Conservation (phyloP, 2,113 vertebrate genomes). For the Vulpes ferrilata region DNA sequence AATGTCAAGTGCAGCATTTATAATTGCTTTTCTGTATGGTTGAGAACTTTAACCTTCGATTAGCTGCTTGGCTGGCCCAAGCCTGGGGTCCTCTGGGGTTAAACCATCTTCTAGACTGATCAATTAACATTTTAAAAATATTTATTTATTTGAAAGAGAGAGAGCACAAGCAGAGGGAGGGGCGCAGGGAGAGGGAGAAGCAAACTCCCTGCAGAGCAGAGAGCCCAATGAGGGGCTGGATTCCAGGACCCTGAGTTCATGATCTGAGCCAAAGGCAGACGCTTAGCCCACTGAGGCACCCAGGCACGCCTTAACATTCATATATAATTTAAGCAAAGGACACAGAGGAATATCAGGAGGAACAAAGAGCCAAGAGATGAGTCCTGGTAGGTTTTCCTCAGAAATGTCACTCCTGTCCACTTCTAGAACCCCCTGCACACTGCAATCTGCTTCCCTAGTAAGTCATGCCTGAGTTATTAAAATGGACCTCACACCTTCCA, state of each 20-base stretch:
- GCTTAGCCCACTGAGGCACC: too few relatives aligned
- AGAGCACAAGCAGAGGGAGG: too few relatives aligned
- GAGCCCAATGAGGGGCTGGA: too few relatives aligned
- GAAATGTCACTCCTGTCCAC: neutral
- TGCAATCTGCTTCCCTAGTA: neutral
- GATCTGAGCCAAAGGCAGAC: too few relatives aligned
- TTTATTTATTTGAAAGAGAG: too few relatives aligned
- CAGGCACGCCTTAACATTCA: conserved; percentile 56
- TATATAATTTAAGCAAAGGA: conserved; percentile 52
- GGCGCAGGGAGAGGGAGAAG: too few relatives aligned
- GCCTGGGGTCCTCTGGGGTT: neutral
- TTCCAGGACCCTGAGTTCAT: too few relatives aligned
- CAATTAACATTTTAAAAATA: conserved; percentile 63
- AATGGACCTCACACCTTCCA: neutral
- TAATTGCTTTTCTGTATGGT: neutral
- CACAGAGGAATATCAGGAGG: neutral
- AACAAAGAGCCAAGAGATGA: neutral
- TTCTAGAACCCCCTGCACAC: fast-evolving
- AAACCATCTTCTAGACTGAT: conserved; percentile 35
- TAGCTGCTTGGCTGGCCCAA: neutral
- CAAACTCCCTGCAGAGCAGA: too few relatives aligned
- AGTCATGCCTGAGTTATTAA: neutral
- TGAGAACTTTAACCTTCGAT: conserved; percentile 67
- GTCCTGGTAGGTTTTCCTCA: neutral
- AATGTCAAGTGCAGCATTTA: neutral